Evolutionary conservation across 1,140 invertebrate genomes (phyloP).

Genomic region (Nasonia vitripennis): DNA sequence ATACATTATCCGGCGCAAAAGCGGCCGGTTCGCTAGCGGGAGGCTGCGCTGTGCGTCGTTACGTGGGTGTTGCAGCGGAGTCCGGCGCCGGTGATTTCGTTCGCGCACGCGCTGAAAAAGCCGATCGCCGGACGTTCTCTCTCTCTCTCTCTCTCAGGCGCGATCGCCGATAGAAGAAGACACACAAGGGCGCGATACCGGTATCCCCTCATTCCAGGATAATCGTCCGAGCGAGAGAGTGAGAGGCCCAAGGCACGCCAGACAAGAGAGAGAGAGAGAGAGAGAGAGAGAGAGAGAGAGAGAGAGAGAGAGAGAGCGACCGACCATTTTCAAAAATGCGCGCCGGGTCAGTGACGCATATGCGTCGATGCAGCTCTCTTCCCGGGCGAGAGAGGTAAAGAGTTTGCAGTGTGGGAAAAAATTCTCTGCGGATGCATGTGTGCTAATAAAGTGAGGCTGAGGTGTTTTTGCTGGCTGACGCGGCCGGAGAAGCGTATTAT

Average conservation of each 20-base stretch:
- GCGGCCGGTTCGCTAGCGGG: neutral
- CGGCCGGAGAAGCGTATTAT: too few relatives aligned
- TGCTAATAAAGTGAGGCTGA: conserved; percentile 1
- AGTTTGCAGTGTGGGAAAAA: conserved; percentile 47
- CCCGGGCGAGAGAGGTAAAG: neutral
- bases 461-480: neutral
- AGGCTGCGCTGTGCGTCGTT: conserved; percentile 19
- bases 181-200: conserved; percentile 71
- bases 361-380: neutral
- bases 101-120: conserved; percentile 28
- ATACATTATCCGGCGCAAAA: conserved; percentile 32
- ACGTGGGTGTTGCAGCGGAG: conserved; percentile 56
- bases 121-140: conserved; percentile 16
- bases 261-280: conserved; percentile 12
- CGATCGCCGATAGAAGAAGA: conserved; percentile 53
- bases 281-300: too few relatives aligned
- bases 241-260: conserved; percentile 61
- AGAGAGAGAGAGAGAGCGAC: conserved; percentile 11
- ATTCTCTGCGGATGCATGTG: neutral
- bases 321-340: conserved; percentile 44
- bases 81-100: conserved; percentile 35
- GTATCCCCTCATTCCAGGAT: conserved; percentile 75
- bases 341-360: conserved; percentile 46
- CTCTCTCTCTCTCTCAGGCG: neutral
- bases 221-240: conserved; percentile 66